These are phyloP conservation scores for Chlorospingus flavigularis DNA, from an alignment of 2,797 vertebrate genomes.

Conservation along the genomic window DNA sequence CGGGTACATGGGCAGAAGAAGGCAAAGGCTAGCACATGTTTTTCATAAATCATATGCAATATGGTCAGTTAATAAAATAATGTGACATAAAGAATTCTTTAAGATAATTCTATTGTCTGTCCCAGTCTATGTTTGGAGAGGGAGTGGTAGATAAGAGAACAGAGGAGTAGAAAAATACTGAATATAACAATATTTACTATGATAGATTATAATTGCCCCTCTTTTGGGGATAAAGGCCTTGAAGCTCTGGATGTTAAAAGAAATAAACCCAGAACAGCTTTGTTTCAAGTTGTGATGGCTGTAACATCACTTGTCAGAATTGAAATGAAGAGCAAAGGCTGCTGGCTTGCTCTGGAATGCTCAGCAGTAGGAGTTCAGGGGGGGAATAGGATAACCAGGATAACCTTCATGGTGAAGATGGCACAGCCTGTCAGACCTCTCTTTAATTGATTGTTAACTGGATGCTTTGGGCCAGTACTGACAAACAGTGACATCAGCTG, in stretches of 20 bases:
- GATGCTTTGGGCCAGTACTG: neutral
- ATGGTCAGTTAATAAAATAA: neutral
- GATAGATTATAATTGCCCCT: neutral
- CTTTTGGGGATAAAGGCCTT: neutral
- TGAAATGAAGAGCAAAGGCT: neutral
- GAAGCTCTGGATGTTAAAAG: neutral
- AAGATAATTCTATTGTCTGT: neutral
- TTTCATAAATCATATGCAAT: neutral
- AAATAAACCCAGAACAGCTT: neutral
- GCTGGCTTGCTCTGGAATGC: neutral
- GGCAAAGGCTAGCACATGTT: neutral
- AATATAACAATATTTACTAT: neutral
- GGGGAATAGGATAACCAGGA: neutral
- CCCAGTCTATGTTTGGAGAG: accelerated
- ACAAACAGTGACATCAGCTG: neutral
- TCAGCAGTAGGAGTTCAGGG: neutral
- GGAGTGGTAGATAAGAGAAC: neutral
- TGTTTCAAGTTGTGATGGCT: neutral
- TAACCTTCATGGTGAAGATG: neutral
- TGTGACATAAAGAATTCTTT: neutral
- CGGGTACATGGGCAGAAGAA: neutral
- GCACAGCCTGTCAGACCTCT: neutral
- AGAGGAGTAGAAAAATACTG: neutral
- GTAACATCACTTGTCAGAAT: neutral
- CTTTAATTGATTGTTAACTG: neutral